Percentiles rank a stretch among this genome's conserved stretches.
Evolutionary conservation across 2,888 invertebrate species (phyloP).

Genomic region (Eumacrocentrus americanus): DNA sequence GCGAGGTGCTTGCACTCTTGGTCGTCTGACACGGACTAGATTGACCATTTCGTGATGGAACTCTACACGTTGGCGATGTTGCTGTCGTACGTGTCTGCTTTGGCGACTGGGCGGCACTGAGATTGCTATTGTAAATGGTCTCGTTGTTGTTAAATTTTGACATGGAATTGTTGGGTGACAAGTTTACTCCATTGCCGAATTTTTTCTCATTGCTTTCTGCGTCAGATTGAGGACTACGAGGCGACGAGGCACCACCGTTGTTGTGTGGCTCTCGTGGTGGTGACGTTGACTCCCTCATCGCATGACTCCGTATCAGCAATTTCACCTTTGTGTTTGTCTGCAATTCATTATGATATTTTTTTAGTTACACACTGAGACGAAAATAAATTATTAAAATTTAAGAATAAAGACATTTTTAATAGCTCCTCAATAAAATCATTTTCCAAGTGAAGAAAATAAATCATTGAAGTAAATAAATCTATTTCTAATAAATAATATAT

Average conservation of each 20-base stretch:
- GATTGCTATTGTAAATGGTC: conserved; percentile 55
- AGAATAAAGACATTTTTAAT: conserved; percentile 10
- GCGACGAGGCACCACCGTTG: conserved; percentile 42
- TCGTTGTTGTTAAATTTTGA: conserved; percentile 56
- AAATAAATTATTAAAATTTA: no score
- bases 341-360: no score
- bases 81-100: conserved; percentile 56
- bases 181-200: conserved; percentile 32
- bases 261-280: conserved; percentile 64
- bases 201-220: conserved; percentile 46
- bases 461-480: conserved; percentile 8
- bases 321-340: conserved; percentile 78
- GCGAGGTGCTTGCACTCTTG: conserved; percentile 50
- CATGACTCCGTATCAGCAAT: conserved; percentile 86
- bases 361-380: no score
- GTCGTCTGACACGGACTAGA: conserved; percentile 55
- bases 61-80: conserved; percentile 56
- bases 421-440: no score
- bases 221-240: conserved; percentile 49
- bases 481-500: no score
- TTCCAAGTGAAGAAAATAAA: no score
- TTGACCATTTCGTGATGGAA: conserved; percentile 55
- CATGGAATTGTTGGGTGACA: conserved; percentile 43
- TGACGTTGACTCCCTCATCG: conserved; percentile 82
- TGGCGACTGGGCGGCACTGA: conserved; percentile 50